phyloP scores from a whole-genome alignment of 2,888 invertebrate genomes.

The Eupithecia pulchellata region DNA sequence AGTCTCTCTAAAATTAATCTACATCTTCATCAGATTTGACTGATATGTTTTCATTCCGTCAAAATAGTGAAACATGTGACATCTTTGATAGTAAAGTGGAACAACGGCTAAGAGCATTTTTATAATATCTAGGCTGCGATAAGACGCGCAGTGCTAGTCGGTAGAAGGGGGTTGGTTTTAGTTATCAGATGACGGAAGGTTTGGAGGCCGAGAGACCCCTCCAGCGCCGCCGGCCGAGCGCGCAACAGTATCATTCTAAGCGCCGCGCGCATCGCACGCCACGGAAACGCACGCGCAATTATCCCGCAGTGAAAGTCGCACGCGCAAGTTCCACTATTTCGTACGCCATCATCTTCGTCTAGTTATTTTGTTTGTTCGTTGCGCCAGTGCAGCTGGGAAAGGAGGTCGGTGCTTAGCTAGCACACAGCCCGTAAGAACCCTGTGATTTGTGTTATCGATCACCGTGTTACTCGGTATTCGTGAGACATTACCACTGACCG shows the following conservation, averaged over 20 bases:
- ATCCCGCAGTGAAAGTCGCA: constrained; percentile 79
- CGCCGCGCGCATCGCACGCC: constrained; percentile 77
- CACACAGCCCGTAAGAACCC: constrained; percentile 69
- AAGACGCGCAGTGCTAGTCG: constrained; percentile 37
- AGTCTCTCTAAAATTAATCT: constrained; percentile 6
- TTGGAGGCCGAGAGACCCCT: constrained; percentile 56
- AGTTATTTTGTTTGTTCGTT: constrained; percentile 82
- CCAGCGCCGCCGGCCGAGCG: constrained; percentile 52
- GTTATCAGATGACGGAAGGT: constrained; percentile 66
- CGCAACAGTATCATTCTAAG: constrained; percentile 67
- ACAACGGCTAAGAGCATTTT: constrained; percentile 46
- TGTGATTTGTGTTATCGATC: constrained; percentile 64
- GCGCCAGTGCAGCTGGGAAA: constrained; percentile 83
- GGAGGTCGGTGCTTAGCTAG: constrained; percentile 81
- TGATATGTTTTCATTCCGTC: constrained; percentile 35
- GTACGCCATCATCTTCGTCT: constrained; percentile 79
- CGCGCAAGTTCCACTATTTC: constrained; percentile 76
- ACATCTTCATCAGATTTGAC: constrained; percentile 10
- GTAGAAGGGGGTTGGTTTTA: constrained; percentile 67
- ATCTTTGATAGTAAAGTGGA: constrained; percentile 55
- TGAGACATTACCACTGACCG: constrained; percentile 61
- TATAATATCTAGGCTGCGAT: constrained; percentile 51
- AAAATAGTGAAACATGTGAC: constrained; percentile 40
- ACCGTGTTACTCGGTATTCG: constrained; percentile 59
- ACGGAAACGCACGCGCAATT: constrained; percentile 56